Evolutionary conservation across 1,140 invertebrate species (phyloP).

Genomic region (Pogonognathellus flavescens): DNA sequence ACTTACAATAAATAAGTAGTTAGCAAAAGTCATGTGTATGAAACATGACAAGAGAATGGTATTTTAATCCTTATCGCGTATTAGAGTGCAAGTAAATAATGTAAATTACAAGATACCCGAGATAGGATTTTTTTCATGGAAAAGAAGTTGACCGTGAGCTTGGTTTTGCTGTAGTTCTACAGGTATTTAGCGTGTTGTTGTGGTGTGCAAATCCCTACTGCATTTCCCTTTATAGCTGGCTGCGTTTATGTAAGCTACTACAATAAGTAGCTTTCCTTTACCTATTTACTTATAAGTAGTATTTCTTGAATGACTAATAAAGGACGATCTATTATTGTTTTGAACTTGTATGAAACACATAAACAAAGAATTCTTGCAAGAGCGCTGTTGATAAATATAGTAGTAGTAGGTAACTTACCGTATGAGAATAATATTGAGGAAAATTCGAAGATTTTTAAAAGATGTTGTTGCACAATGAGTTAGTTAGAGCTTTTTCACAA

Average conservation of each 20-base stretch:
- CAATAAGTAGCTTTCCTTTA: neutral
- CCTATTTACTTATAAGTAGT: too few relatives aligned
- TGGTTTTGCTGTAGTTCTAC: neutral
- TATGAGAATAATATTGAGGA: too few relatives aligned
- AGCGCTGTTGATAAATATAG: too few relatives aligned
- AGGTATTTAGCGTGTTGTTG: neutral
- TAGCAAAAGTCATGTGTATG: too few relatives aligned
- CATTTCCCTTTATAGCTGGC: neutral
- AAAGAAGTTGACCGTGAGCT: conserved; percentile 41
- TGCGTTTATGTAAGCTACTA: neutral
- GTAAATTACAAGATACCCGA: conserved; percentile 27
- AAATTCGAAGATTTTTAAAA: too few relatives aligned
- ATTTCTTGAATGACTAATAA: conserved; percentile 15
- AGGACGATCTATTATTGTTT: neutral
- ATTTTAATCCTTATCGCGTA: neutral
- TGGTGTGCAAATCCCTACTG: neutral
- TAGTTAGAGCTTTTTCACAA: too few relatives aligned
- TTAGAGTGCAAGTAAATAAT: neutral
- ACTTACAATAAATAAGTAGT: too few relatives aligned
- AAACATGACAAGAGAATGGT: too few relatives aligned
- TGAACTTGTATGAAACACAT: too few relatives aligned
- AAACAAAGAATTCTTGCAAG: too few relatives aligned
- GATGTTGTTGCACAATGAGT: too few relatives aligned
- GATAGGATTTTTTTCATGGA: conserved; percentile 30
- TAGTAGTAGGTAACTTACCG: too few relatives aligned